A percentile compares a stretch with the other conserved stretches of the same genome.
Conservation (phyloP, 2,888 invertebrate genomes). For the Tenthredo livida region DNA sequence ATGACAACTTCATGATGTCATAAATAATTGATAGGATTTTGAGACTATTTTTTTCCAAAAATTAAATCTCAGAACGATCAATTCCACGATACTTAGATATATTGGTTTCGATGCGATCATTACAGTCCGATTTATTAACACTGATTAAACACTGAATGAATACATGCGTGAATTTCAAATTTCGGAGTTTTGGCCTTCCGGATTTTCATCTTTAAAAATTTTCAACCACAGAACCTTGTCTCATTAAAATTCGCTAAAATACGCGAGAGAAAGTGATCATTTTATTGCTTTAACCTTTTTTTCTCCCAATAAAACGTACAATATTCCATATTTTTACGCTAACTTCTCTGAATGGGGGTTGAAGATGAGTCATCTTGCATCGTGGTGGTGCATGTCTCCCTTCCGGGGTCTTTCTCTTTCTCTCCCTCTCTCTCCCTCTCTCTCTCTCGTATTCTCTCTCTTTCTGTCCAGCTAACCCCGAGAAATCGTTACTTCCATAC, state of each 20-base stretch:
- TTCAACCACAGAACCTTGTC: no score
- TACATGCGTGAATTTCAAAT: no score
- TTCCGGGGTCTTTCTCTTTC: neutral
- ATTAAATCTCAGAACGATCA: no score
- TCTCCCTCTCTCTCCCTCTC: neutral
- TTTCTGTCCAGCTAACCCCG: conserved; percentile 19
- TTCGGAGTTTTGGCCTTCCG: no score
- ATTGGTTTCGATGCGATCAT: no score
- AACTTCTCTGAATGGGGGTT: neutral
- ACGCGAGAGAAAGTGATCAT: neutral
- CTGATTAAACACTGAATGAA: no score
- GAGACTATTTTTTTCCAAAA: no score
- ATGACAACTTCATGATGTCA: no score
- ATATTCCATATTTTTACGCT: neutral
- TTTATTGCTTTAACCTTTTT: neutral
- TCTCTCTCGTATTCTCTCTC: neutral
- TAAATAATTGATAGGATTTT: no score
- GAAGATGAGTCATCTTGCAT: conserved; percentile 38
- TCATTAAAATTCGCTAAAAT: neutral
- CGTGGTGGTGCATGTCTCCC: conserved; percentile 17
- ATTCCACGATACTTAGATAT: no score
- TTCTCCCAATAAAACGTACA: neutral
- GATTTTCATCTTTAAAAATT: no score
- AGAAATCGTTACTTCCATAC: conserved; percentile 46
- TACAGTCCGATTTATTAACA: no score